Conservation (phyloP, 2,888 invertebrate genomes). For the Acleris sparsana region DNA sequence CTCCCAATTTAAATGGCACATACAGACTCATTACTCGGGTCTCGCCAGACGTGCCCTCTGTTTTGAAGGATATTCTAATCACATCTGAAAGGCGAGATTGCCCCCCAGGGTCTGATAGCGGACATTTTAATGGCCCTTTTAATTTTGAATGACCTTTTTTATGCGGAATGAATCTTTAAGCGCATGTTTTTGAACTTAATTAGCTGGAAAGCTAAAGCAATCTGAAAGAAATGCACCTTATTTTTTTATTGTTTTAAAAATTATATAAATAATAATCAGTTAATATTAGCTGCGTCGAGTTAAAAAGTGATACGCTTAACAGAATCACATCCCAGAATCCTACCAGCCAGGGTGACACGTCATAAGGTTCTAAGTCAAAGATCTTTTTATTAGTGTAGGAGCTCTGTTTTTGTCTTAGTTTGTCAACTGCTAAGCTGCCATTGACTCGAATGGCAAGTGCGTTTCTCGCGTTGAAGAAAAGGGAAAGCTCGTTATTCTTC, state of each 20-base stretch:
- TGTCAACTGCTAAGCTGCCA: too few species aligned
- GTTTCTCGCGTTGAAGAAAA: too few species aligned
- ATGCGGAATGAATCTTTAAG: constrained; percentile 20
- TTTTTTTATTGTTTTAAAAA: not conserved
- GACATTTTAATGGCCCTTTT: constrained; percentile 33
- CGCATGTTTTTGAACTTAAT: not conserved
- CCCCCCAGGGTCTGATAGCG: constrained; percentile 20
- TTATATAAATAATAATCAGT: not conserved
- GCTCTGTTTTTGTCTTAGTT: too few species aligned
- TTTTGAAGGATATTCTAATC: constrained; percentile 21
- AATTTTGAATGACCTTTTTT: constrained; percentile 35
- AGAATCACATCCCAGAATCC: too few species aligned
- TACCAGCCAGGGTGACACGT: too few species aligned
- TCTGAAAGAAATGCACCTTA: not conserved
- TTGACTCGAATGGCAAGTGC: too few species aligned
- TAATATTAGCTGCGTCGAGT: too few species aligned
- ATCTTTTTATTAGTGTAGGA: too few species aligned
- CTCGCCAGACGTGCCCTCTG: constrained; percentile 8
- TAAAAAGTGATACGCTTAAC: too few species aligned
- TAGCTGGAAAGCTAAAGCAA: not conserved
- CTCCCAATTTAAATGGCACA: not conserved
- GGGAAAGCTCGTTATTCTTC: too few species aligned
- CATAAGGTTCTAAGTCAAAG: too few species aligned
- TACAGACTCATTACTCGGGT: constrained; percentile 14
- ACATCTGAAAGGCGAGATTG: constrained; percentile 16